Evolutionary conservation across 37 sponge, comb jelly and placozoan species (phyloP).

Genomic region (Mnemiopsis leidyi): DNA sequence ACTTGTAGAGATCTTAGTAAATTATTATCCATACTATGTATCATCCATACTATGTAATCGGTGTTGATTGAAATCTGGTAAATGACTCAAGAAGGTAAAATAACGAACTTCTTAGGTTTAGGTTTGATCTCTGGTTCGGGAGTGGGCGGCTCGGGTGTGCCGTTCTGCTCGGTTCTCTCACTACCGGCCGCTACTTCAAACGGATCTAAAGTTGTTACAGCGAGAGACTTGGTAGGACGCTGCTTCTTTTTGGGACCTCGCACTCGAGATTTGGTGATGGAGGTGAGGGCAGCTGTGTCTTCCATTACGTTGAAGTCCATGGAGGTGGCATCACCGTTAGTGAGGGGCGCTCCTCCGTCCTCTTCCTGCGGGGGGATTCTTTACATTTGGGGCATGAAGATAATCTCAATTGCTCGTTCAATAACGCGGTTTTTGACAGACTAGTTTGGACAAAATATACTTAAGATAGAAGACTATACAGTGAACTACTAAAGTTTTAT

Average conservation of each 20-base stretch:
- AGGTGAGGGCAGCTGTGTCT: slow-evolving; percentile 27
- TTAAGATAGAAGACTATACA: too few relatives aligned
- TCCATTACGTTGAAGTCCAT: background rate
- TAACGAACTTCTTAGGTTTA: slow-evolving; percentile 4
- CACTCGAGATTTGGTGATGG: background rate
- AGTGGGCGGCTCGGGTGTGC: background rate
- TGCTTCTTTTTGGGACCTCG: background rate
- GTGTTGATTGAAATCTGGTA: too few relatives aligned
- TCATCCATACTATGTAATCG: too few relatives aligned
- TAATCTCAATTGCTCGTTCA: too few relatives aligned
- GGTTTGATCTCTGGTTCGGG: slow-evolving; percentile 10
- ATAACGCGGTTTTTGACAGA: too few relatives aligned
- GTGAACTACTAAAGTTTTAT: too few relatives aligned
- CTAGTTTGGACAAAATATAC: too few relatives aligned
- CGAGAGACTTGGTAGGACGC: background rate
- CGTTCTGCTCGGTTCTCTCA: background rate
- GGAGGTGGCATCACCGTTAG: background rate
- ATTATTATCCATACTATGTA: too few relatives aligned
- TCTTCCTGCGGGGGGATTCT: too few relatives aligned
- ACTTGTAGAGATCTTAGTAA: too few relatives aligned
- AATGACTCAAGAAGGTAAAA: too few relatives aligned
- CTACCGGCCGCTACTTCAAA: background rate
- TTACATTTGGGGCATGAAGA: too few relatives aligned
- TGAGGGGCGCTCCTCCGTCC: background rate
- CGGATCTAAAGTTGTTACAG: background rate